Percentiles rank a stretch among this genome's conserved stretches.
phyloP scores from a whole-genome alignment of 2,888 invertebrate species.

The Trilocha varians region DNA sequence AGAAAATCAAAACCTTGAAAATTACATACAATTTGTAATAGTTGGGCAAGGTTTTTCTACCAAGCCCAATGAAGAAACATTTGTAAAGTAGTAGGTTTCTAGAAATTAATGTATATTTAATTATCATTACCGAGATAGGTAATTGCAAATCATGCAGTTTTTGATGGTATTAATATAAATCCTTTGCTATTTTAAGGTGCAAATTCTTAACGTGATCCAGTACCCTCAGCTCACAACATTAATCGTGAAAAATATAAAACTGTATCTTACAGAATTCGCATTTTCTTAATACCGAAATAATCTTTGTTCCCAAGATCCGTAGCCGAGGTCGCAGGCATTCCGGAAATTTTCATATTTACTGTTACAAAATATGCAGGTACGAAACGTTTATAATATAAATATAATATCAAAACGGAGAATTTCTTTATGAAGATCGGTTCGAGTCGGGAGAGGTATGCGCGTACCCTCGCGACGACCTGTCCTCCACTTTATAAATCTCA shows the following conservation, averaged over 20 bases:
- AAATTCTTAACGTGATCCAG: not conserved
- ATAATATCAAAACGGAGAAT: conserved; percentile 74
- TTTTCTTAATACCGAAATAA: conserved; percentile 57
- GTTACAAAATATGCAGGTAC: conserved; percentile 73
- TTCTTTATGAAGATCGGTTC: conserved; percentile 73
- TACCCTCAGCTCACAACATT: not conserved
- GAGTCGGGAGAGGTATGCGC: conserved; percentile 59
- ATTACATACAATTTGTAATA: no score
- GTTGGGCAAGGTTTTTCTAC: no score
- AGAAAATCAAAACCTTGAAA: no score
- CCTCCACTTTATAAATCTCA: conserved; percentile 43
- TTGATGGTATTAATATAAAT: no score
- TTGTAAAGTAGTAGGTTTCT: no score
- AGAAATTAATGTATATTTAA: no score
- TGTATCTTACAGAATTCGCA: conserved; percentile 28
- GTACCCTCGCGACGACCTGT: conserved; percentile 37
- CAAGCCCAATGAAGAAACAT: no score
- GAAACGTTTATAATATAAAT: conserved; percentile 71
- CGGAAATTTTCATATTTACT: conserved; percentile 74
- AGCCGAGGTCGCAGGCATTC: conserved; percentile 60
- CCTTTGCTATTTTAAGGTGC: not conserved
- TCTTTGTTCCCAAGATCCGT: conserved; percentile 57
- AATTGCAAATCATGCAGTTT: no score
- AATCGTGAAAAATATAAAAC: conserved; percentile 17
- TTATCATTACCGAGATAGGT: no score